phyloP scores from a whole-genome alignment of 2,888 invertebrate genomes.

The Girardia tigrina region DNA sequence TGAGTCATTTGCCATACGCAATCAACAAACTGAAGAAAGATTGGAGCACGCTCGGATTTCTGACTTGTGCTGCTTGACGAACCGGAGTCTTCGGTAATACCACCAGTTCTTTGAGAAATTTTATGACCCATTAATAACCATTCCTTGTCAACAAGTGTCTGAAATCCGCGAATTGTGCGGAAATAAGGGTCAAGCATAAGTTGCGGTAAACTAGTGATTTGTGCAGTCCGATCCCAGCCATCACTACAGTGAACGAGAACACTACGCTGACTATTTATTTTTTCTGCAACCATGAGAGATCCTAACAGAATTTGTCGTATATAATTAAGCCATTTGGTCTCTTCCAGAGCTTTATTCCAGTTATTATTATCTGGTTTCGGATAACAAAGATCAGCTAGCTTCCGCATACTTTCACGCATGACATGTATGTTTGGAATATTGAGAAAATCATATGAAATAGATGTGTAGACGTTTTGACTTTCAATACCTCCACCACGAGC shows the following conservation, averaged over 20 bases:
- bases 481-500: conserved; percentile 35
- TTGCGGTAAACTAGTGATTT: conserved; percentile 83
- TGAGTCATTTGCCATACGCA: conserved; percentile 69
- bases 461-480: conserved; percentile 32
- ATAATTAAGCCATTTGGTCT: conserved; percentile 90
- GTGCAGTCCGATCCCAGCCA: conserved; percentile 89
- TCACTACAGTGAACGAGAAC: conserved; percentile 80
- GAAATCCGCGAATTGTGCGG: conserved; percentile 69
- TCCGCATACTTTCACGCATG: conserved; percentile 68
- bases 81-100: conserved; percentile 51
- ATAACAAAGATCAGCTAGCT: conserved; percentile 65
- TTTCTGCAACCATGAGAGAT: conserved; percentile 82
- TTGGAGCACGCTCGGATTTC: conserved; percentile 79
- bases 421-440: conserved; percentile 99
- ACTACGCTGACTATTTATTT: conserved; percentile 65
- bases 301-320: conserved; percentile 87
- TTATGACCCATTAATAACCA: conserved; percentile 97
- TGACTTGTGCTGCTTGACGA: conserved; percentile 59
- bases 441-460: conserved; percentile 60
- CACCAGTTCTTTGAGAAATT: conserved; percentile 61
- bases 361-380: conserved; percentile 77
- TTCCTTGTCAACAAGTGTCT: conserved; percentile 83
- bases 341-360: conserved; percentile 85
- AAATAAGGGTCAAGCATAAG: conserved; percentile 89
- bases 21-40: conserved; percentile 94